A percentile compares a stretch with the other conserved stretches of the same genome.
Conservation (phyloP, 2,888 invertebrate species). For the Papilio protenor region DNA sequence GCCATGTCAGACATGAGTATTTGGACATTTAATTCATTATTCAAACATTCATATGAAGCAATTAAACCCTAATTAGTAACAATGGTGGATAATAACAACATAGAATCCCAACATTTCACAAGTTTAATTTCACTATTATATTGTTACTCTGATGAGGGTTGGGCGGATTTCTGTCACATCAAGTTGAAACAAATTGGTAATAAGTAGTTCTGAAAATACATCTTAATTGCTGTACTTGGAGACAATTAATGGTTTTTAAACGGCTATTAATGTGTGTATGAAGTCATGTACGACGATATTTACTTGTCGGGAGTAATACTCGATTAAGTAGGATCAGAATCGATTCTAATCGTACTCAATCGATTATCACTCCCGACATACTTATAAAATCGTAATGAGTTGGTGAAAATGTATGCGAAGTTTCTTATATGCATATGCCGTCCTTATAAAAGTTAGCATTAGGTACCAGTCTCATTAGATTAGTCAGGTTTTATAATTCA, state of each 20-base stretch:
- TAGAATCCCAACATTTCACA: conserved; percentile 50
- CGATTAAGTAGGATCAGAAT: no score
- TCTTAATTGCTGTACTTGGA: not conserved
- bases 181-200: not conserved
- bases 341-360: no score
- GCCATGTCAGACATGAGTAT: not conserved
- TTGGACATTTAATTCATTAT: not conserved
- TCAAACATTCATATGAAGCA: not conserved
- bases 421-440: not conserved
- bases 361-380: no score
- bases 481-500: not conserved
- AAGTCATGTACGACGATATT: no score
- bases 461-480: not conserved
- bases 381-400: no score
- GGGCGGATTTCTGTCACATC: conserved; percentile 12
- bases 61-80: conserved; percentile 26
- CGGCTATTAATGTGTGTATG: no score
- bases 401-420: not conserved
- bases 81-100: conserved; percentile 25
- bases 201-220: not conserved
- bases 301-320: no score
- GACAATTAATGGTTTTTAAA: not conserved
- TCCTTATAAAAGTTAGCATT: not conserved
- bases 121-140: conserved; percentile 57
- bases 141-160: conserved; percentile 52